These are phyloP conservation scores for Euclidia mi DNA, from an alignment of 2,888 invertebrate species.

Conservation along the genomic window DNA sequence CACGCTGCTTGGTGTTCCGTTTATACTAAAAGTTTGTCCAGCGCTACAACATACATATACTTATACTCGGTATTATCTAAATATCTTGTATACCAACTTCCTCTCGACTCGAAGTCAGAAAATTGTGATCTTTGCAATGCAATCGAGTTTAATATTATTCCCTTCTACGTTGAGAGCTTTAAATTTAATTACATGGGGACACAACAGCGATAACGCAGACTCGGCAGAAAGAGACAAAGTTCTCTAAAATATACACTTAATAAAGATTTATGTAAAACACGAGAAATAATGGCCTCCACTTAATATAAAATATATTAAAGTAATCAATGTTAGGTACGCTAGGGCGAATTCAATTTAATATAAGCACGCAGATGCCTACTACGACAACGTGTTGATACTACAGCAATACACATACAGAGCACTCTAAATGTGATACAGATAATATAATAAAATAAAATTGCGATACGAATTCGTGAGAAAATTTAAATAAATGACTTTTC, in stretches of 20 bases:
- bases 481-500: conserved; percentile 90
- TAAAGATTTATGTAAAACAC: conserved; percentile 26
- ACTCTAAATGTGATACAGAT: conserved; percentile 88
- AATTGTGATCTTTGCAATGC: conserved; percentile 86
- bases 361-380: conserved; percentile 35
- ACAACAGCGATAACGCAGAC: conserved; percentile 77
- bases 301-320: conserved; percentile 19
- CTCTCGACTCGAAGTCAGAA: conserved; percentile 65
- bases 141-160: conserved; percentile 87
- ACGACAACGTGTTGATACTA: conserved; percentile 51
- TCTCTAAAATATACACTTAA: conserved; percentile 29
- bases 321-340: conserved; percentile 25
- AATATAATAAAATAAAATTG: conserved; percentile 90
- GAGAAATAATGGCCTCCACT: conserved; percentile 11
- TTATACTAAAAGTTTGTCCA: not conserved
- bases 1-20: not conserved
- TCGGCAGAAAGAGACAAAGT: conserved; percentile 60
- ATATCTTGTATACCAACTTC: conserved; percentile 60
- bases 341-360: conserved; percentile 34
- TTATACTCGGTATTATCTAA: conserved; percentile 35
- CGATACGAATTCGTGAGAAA: conserved; percentile 90
- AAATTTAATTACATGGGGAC: conserved; percentile 86
- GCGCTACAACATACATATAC: not conserved
- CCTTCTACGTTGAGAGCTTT: conserved; percentile 83
- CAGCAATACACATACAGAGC: conserved; percentile 73